Base-by-base conservation (phyloP, 2,888 invertebrate species). In the Chromoteleia sp. region DNA sequence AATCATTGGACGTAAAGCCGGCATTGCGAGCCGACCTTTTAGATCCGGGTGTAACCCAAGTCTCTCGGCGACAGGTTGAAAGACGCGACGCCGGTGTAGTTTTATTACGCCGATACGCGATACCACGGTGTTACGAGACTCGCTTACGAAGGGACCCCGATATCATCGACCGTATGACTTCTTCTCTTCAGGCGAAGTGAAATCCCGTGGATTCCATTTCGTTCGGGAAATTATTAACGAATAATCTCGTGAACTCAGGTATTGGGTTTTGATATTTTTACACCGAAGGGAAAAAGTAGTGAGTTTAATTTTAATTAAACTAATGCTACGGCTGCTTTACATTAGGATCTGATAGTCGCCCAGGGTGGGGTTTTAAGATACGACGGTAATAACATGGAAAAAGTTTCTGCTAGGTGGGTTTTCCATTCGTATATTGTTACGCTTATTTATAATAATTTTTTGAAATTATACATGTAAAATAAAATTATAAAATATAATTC, bases 1-100 rank as follows among this genome's bases (percentile, higher is more conserved):
- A 88, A 87, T 88, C 85, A 87, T 86, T 83, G 81, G 61, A 75
- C 73, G 82, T 76, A 76, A 80, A 68, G 70, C 50, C 67, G 50
- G 50, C 39, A 19, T 52, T 61, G 52, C 48, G 33, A 68, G 63
- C 7, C 50, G 59, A 63, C 54, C 74, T 63, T 74, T 74, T 36
- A 63, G 68, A 75, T 74, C 50, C 48, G 58, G 25, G 36, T 65
- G 71, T 67, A 76, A 76, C 39, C 36, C 45, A 45, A 71, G 36
- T 54, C 61, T 61, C 68, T 39, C 50, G 56, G 65, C 76, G 81
- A 76, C 71, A 73, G 73, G 75, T 81, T 81, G 76, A 76, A 81
- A 71, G 76, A 81, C 71, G 70, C 80, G 67, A 58, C 54, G 52
- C 63, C 41, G 50, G 52, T 63, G 81, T 81, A 73, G 81, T 81